Evolutionary conservation across 2,797 vertebrate species (phyloP).

Genomic region (Neopelma chrysocephalum): DNA sequence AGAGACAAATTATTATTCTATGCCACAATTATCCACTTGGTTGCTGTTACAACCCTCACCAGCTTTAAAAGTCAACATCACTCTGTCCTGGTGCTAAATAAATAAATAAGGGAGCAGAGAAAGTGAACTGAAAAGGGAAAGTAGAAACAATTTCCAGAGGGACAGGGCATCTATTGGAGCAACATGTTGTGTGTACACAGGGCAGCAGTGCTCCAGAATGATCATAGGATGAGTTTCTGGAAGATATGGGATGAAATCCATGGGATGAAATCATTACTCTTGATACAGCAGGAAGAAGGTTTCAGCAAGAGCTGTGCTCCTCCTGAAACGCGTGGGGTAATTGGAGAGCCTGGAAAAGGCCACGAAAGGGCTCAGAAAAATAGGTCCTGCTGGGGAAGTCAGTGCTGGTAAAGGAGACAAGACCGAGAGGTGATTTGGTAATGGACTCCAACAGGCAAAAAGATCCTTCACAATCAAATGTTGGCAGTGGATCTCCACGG

Average conservation of each 20-base stretch:
- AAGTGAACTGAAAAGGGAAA: background rate
- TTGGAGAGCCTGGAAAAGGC: background rate
- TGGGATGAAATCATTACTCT: background rate
- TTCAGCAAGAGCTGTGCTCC: background rate
- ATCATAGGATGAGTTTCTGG: background rate
- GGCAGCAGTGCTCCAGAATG: background rate
- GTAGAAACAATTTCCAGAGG: background rate
- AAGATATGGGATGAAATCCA: background rate
- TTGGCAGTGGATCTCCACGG: background rate
- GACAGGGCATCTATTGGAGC: background rate
- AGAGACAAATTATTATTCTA: background rate
- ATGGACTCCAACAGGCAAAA: background rate
- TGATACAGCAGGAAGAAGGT: background rate
- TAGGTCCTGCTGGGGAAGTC: background rate
- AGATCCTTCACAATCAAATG: background rate
- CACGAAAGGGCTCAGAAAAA: background rate
- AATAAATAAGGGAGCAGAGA: background rate
- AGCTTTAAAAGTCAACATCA: background rate
- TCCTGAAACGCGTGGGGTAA: accelerated
- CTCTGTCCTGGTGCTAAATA: background rate
- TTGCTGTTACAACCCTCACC: background rate
- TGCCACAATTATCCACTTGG: slow-evolving; percentile 35
- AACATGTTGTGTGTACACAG: background rate
- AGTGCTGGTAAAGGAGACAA: background rate
- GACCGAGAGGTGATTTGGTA: background rate